Percentiles rank a stretch among this genome's conserved stretches.
These are phyloP conservation scores for Acrocephalus scirpaceus DNA, from an alignment of 2,797 vertebrate genomes.

Conservation along the genomic window DNA sequence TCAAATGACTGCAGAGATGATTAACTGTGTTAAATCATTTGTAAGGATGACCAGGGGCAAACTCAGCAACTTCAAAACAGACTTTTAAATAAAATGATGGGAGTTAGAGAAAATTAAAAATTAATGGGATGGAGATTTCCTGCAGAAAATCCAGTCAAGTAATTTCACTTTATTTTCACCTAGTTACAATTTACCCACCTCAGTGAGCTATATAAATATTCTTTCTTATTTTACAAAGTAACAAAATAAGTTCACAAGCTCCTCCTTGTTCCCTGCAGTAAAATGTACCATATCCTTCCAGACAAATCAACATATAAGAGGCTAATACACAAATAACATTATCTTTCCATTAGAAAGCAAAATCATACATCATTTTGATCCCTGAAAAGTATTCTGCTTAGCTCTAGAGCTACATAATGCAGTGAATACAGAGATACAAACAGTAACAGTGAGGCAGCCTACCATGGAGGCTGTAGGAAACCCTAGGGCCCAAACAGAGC, in stretches of 20 bases:
- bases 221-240: neutral
- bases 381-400: neutral
- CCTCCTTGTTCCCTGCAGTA: neutral
- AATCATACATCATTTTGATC: neutral
- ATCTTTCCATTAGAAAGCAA: neutral
- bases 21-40: slow-evolving; percentile 9
- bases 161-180: neutral
- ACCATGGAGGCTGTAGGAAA: neutral
- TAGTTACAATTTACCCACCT: neutral
- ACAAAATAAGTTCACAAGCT: neutral
- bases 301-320: neutral
- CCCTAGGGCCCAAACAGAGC: neutral
- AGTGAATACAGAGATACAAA: neutral
- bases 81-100: neutral
- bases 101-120: slow-evolving; percentile 27
- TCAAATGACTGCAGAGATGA: slow-evolving; percentile 15
- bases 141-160: neutral
- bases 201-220: neutral
- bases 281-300: neutral
- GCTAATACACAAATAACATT: neutral
- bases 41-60: slow-evolving; percentile 24
- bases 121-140: neutral
- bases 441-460: neutral
- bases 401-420: neutral
- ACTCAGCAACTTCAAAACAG: slow-evolving; percentile 20